A percentile compares a stretch with the other conserved stretches of the same genome.
phyloP scores from a whole-genome alignment of 2,797 vertebrate genomes.

The Paedocypris micromegethes region DNA sequence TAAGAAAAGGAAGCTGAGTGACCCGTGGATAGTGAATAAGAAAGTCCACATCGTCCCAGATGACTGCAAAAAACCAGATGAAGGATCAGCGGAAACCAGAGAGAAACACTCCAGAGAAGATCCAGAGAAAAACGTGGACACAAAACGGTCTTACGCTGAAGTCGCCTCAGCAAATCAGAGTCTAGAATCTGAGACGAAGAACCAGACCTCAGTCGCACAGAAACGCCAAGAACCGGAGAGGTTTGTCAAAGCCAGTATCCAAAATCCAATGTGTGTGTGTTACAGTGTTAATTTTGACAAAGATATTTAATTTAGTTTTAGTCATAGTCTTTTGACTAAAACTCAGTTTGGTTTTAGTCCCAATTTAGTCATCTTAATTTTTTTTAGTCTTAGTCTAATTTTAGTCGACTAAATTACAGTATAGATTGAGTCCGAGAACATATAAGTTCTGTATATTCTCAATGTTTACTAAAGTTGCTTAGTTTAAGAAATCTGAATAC shows the following conservation, averaged over 20 bases:
- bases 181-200: conserved; percentile 5
- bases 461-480: too few relatives aligned
- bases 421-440: too few relatives aligned
- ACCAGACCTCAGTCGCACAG: neutral
- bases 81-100: neutral
- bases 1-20: conserved; percentile 3
- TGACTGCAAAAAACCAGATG: neutral
- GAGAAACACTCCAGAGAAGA: neutral
- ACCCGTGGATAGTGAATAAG: neutral
- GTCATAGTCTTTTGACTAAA: too few relatives aligned
- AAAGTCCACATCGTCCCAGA: neutral
- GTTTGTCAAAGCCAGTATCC: neutral
- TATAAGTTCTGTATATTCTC: too few relatives aligned
- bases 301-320: too few relatives aligned
- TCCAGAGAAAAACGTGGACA: neutral
- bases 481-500: too few relatives aligned
- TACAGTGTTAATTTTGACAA: too few relatives aligned
- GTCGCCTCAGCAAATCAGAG: neutral
- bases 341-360: too few relatives aligned
- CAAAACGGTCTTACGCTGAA: conserved; percentile 12
- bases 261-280: neutral
- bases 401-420: too few relatives aligned
- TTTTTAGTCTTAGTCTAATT: too few relatives aligned
- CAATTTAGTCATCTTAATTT: too few relatives aligned
- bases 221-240: conserved; percentile 16